Evolutionary conservation across 2,113 vertebrate genomes (phyloP), one percentile per base, ranked within the genome.

Genomic region (Gobiocypris rarus): DNA sequence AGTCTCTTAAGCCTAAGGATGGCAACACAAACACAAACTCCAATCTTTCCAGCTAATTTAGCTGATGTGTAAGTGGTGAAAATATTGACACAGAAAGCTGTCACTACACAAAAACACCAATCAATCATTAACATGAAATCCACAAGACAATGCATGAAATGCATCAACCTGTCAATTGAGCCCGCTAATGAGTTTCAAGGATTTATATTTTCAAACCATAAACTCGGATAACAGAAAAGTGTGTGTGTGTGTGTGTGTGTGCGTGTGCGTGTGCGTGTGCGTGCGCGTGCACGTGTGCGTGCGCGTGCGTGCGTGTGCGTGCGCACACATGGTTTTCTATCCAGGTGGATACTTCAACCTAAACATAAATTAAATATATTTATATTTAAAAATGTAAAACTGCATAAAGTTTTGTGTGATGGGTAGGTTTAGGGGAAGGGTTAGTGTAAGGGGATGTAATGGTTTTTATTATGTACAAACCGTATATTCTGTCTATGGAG

Each of bases 61-160:
- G 14, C 24, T 52, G 73, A 52, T 75, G 45, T 75, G 45, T 31
- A 26, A 52, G 48, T 73, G 43, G n/a, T 84, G n/a, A 74, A 69
- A 69, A 88, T 85, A 84, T 78, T 81, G 71, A 88, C 50, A 80
- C 4, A 17, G 71, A 89, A 85, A 86, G 85, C 70, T 71, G 38
- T 24, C 77, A 75, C 82, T 58, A 10, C 26, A 14, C 17, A 71
- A 81, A 34, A 56, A 63, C 34, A 63, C 34, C 81, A 58, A 87
- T 91, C 89, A 74, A 92, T 85, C 88, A 93, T 89, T 90, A 88
- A 83, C 85, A 89, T 88, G 81, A 86, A 83, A 85, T 85, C 13
- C 80, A 87, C 76, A 54, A 84, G 22, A 34, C 54, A 81, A 83
- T 79, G 43, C 78, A 88, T 79, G 81, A 91, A 88, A 85, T 67